Base-by-base conservation (phyloP, 2,113 vertebrate species). In the Cyanocitta stelleri region DNA sequence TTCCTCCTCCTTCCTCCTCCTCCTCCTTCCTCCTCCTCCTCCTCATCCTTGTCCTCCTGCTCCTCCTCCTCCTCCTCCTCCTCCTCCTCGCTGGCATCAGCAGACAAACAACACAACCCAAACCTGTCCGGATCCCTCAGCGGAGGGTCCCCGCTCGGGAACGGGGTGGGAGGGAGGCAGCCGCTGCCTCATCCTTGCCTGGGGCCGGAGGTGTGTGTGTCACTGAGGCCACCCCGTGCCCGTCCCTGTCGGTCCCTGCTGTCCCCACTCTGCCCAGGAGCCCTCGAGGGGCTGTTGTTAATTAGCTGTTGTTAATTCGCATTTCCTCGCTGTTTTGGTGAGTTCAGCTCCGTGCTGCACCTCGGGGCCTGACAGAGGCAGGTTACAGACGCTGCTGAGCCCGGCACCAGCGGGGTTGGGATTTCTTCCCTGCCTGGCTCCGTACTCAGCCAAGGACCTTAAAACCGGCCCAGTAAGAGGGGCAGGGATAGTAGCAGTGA, bases 11-110 rank as follows among this genome's bases (percentile, higher is more conserved):
- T 41, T 16, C 48, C 24, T 84, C 51, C 46, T 67, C 46, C 44
- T 78, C 43, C 27, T 19, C n/a, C n/a, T n/a, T n/a, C n/a, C n/a
- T 37, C 35, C 35, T 37, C 35, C 35, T 41, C 39, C 39, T 41
- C 11, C 39, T 41, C 27, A 4, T 44, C 18, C 27, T 73, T 20
- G 24, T 87, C 58, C 72, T 79, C 39, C 24, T 85, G 24, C 48
- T 69, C 26, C 6, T 81, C 39, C 39, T 41, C 39, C 12, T 39
- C 11, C 39, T 39, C 43, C 9, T 81, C 4, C 27, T 66, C 17
- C 35, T 85, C n/a, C 16, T 89, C 62, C 69, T 71, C 0, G 0
- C 37, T 19, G 56, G 7, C 6, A 3, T 2, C 1, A 0, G 13
- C 49, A 37, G 26, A 9, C 16, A 46, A 67, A 49, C 3, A 43